phyloP scores from a whole-genome alignment of 2,113 vertebrate species.

The Eleginops maclovinus region DNA sequence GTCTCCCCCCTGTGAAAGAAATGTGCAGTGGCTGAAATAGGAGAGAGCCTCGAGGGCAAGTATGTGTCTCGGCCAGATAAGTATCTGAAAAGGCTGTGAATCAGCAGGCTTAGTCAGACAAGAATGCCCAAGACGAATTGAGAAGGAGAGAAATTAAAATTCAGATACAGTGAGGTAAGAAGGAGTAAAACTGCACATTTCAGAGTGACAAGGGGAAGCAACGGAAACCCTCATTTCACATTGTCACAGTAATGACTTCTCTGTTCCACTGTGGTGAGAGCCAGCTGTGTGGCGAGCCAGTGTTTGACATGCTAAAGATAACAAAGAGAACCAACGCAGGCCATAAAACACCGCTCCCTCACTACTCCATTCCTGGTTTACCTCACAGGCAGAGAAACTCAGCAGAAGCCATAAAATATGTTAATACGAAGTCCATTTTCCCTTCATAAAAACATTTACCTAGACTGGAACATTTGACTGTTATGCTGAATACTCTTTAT shows the following conservation, averaged over 20 bases:
- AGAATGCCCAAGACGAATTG: constrained; percentile 54
- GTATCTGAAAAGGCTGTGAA: constrained; percentile 77
- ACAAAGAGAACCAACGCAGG: constrained; percentile 47
- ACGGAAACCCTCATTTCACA: constrained; percentile 53
- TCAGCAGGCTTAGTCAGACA: constrained; percentile 77
- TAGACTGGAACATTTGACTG: not conserved
- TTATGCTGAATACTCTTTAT: constrained; percentile 22
- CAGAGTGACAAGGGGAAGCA: constrained; percentile 12
- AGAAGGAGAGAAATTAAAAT: constrained; percentile 30
- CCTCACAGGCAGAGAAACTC: constrained; percentile 49
- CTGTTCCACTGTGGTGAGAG: constrained; percentile 49
- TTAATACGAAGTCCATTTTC: constrained; percentile 32
- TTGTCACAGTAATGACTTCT: constrained; percentile 61
- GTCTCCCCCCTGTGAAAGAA: constrained; percentile 62
- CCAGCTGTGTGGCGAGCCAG: constrained; percentile 60
- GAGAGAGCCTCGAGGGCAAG: constrained; percentile 64
- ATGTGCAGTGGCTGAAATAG: constrained; percentile 55
- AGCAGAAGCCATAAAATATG: constrained; percentile 30
- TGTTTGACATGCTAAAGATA: constrained; percentile 69
- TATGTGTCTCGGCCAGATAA: constrained; percentile 72
- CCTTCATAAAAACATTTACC: constrained; percentile 8
- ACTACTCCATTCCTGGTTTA: constrained; percentile 39
- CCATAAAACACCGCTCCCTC: constrained; percentile 27
- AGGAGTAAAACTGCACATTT: constrained; percentile 6
- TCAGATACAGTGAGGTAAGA: constrained; percentile 1